These are phyloP conservation scores for Gavialis gangeticus DNA, from an alignment of 2,113 vertebrate genomes.

Conservation along the genomic window DNA sequence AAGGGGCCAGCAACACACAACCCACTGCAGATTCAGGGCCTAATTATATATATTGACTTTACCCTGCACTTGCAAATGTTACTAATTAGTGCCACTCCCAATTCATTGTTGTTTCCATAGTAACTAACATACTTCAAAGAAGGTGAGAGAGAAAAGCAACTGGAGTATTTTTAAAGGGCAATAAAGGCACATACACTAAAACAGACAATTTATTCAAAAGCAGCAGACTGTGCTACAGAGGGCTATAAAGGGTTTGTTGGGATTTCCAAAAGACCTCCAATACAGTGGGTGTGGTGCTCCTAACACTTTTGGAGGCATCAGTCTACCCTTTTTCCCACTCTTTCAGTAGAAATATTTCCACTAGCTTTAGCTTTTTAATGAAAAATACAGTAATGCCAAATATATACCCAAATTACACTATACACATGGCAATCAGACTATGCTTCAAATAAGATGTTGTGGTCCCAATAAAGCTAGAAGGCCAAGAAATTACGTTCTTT, in stretches of 20 bases:
- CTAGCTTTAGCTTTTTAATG: too few relatives aligned
- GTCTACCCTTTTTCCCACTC: background rate
- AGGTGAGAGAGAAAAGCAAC: background rate
- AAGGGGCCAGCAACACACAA: constrained; percentile 23
- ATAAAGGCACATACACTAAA: background rate
- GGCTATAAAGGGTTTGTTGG: background rate
- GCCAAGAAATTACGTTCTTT: background rate
- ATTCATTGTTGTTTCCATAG: constrained; percentile 61
- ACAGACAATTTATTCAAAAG: background rate
- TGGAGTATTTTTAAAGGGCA: background rate
- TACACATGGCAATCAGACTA: background rate
- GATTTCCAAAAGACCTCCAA: background rate
- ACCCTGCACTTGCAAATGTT: constrained; percentile 58
- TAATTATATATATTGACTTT: constrained; percentile 50
- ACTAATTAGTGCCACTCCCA: constrained; percentile 59
- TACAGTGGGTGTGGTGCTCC: background rate
- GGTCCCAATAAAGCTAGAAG: background rate
- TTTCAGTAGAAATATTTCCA: background rate
- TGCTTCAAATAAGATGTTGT: background rate
- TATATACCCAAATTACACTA: too few relatives aligned
- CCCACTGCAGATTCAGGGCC: constrained; percentile 28
- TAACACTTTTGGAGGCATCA: background rate
- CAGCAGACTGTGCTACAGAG: background rate
- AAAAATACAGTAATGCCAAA: too few relatives aligned
- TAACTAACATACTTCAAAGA: constrained; percentile 13